Evolutionary conservation across 2,888 invertebrate species (phyloP).

Genomic region (Lathronympha strigana): DNA sequence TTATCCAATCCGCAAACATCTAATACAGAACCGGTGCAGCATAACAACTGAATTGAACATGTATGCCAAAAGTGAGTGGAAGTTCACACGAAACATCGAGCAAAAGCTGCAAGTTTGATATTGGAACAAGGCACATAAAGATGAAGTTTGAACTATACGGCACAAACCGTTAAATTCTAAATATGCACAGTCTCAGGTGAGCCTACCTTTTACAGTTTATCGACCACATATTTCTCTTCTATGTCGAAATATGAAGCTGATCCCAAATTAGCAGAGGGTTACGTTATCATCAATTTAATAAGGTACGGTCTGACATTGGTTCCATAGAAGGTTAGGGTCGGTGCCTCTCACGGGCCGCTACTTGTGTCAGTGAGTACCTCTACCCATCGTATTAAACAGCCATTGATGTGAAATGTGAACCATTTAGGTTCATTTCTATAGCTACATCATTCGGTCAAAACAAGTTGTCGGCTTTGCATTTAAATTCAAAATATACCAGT

Average conservation of each 20-base stretch:
- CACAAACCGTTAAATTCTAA: conserved; percentile 33
- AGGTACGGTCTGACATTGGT: conserved; percentile 1
- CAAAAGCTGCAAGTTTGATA: conserved; percentile 28
- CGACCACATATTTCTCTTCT: conserved; percentile 2
- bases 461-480: too few relatives aligned
- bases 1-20: not conserved
- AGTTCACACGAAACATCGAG: conserved; percentile 15
- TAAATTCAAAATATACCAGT: too few relatives aligned
- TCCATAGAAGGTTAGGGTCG: conserved; percentile 9
- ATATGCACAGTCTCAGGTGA: conserved; percentile 33
- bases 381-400: not conserved
- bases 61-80: conserved; percentile 6
- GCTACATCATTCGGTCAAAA: too few relatives aligned
- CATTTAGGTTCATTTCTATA: not conserved
- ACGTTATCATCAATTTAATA: not conserved
- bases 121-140: conserved; percentile 37
- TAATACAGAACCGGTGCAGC: not conserved
- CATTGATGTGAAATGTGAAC: not conserved
- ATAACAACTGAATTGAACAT: conserved; percentile 19
- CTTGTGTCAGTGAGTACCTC: not conserved
- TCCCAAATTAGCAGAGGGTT: not conserved
- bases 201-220: conserved; percentile 27
- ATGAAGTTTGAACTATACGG: conserved; percentile 35
- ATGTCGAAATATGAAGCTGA: conserved; percentile 10
- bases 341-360: not conserved